Evolutionary conservation across 64 coral and sea anemone genomes (phyloP), one percentile per base, ranked within the genome.

Genomic region (Montipora efflorescens): DNA sequence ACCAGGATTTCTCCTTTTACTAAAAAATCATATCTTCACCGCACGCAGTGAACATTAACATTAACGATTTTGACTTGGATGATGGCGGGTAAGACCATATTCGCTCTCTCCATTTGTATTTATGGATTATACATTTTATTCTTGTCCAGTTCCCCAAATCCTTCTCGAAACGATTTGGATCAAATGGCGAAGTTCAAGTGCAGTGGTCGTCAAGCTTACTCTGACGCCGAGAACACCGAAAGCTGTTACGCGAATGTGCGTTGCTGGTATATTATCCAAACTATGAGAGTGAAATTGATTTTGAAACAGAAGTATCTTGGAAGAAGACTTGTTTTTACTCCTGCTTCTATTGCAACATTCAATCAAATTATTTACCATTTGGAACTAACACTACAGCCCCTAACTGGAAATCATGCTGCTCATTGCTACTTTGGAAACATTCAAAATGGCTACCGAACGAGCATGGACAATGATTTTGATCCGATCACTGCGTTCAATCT

Each of bases 401-500:
- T 91, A 52, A 67, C 50, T 91, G 67, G 90, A 91, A 91, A 91
- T 57, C 79, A 83, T 44, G 90, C 90, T 74, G 90, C 90, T 74
- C 79, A 83, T 16, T 91, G 90, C 90, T 91, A 83, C 59, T 92
- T 92, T 84, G 80, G 90, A 84, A 92, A 92, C 58, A 92, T 48
- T 47, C 47, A 84, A 92, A 85, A 91, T 91, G 90, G 79, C 79
- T 75, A 64, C 47, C 79, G 43, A 84, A 71, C 67, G 49, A 92
- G 67, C 15, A 76, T 44, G 36, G 69, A 74, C 5, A 67, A 59
- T 70, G 22, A 80, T 43, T 92, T 92, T 13, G 66, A 92, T 71
- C 90, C 90, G 8, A 92, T 92, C 52, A 85, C 81, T 84, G 90
- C 49, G 7, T 92, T 85, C 48, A 84, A 92, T 78, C 23, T 92